A percentile compares a stretch with the other conserved stretches of the same genome.
phyloP scores from a whole-genome alignment of 2,888 invertebrate genomes.

The Epirrhoe tristata region DNA sequence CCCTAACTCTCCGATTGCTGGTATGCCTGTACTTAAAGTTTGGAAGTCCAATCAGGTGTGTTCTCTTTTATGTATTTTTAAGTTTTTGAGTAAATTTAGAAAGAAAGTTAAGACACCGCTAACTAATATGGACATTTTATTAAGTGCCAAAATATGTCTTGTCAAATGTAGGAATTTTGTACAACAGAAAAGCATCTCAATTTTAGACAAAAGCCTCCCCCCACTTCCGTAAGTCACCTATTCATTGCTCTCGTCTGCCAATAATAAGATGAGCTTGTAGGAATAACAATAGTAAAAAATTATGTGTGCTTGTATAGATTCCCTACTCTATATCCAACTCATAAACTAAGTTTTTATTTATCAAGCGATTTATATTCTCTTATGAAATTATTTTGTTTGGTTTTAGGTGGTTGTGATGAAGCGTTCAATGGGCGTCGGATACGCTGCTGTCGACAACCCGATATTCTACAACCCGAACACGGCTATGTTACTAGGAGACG shows the following conservation, averaged over 20 bases:
- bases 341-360: too few relatives aligned
- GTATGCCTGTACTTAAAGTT: slow-evolving; percentile 96
- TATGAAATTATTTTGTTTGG: neutral
- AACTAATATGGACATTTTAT: too few relatives aligned
- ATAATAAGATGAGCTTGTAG: too few relatives aligned
- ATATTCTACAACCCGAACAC: slow-evolving; percentile 96
- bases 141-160: too few relatives aligned
- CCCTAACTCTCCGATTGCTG: slow-evolving; percentile 95
- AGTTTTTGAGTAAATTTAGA: neutral
- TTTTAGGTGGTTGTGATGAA: slow-evolving; percentile 94
- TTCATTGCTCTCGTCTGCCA: too few relatives aligned
- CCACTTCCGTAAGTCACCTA: too few relatives aligned
- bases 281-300: too few relatives aligned
- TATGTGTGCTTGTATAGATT: too few relatives aligned
- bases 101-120: neutral
- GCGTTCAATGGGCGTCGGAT: slow-evolving; percentile 94
- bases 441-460: slow-evolving; percentile 97
- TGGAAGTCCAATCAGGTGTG: slow-evolving; percentile 93
- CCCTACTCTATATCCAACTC: too few relatives aligned
- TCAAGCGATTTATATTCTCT: too few relatives aligned
- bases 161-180: neutral
- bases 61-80: neutral
- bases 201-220: too few relatives aligned
- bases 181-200: too few relatives aligned
- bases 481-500: slow-evolving; percentile 94